A percentile compares a stretch with the other conserved stretches of the same genome.
Conservation (phyloP, 2,888 invertebrate species). For the Rhaphigaster nebulosa region DNA sequence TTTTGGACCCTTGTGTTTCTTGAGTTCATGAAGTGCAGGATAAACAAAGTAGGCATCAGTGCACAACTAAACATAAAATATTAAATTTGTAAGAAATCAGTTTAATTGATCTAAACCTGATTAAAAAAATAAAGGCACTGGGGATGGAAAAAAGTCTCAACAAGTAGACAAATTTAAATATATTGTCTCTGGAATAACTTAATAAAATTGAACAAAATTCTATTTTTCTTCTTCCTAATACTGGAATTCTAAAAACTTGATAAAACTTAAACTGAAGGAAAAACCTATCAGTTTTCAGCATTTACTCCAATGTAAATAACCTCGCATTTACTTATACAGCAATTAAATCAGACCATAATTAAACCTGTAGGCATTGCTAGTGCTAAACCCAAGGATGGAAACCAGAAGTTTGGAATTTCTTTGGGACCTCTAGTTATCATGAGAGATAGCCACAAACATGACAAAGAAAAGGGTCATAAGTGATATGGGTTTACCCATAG, state of each 20-base stretch:
- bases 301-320: background rate
- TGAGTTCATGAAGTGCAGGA: slow-evolving; percentile 52
- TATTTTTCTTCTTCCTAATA: background rate
- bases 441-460: too few species aligned
- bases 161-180: too few species aligned
- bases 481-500: too few species aligned
- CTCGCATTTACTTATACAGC: background rate
- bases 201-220: background rate
- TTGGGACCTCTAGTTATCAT: too few species aligned
- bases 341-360: too few species aligned
- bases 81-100: background rate
- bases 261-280: background rate
- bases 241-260: background rate
- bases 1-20: slow-evolving; percentile 57
- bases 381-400: too few species aligned
- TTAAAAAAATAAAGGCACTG: background rate
- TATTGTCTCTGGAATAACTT: too few species aligned
- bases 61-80: background rate
- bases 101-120: too few species aligned
- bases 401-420: too few species aligned
- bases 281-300: background rate
- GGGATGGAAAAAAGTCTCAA: background rate
- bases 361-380: too few species aligned
- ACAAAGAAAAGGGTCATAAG: background rate
- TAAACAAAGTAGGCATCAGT: slow-evolving; percentile 44